phyloP scores from a whole-genome alignment of 2,797 vertebrate genomes.

The Microcaecilia unicolor region DNA sequence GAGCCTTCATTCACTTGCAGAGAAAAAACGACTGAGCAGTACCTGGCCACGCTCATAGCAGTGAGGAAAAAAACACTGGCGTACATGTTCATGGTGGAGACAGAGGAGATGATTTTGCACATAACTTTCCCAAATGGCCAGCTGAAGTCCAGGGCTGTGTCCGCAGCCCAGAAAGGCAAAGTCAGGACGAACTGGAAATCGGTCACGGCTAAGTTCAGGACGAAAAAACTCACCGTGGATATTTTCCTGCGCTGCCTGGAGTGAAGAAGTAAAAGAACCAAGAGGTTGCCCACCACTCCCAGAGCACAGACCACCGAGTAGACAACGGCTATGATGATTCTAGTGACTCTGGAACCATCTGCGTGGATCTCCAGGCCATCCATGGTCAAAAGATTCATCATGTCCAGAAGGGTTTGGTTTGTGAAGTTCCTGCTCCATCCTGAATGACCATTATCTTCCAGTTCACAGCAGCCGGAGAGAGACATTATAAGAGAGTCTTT shows the following conservation, averaged over 20 bases:
- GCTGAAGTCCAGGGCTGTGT: conserved; percentile 58
- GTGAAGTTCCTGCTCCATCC: neutral
- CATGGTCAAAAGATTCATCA: conserved; percentile 47
- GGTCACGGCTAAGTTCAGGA: conserved; percentile 56
- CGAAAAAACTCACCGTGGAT: conserved; percentile 54
- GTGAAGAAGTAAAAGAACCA: conserved; percentile 39
- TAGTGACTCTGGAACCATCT: conserved; percentile 49
- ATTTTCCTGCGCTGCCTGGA: neutral
- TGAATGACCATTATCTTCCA: neutral
- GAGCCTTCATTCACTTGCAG: conserved; percentile 24
- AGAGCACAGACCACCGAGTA: conserved; percentile 63
- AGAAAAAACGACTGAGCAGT: conserved; percentile 20
- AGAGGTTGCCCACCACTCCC: conserved; percentile 62
- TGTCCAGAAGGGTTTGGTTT: conserved; percentile 60
- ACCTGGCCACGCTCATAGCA: conserved; percentile 59
- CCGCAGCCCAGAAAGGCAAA: conserved; percentile 60
- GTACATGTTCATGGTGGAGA: conserved; percentile 65
- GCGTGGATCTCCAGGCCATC: conserved; percentile 48
- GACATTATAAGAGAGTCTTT: neutral
- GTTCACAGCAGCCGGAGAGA: neutral
- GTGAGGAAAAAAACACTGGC: conserved; percentile 66
- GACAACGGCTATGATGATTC: conserved; percentile 52
- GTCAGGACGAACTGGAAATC: conserved; percentile 63
- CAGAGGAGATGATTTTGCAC: conserved; percentile 62
- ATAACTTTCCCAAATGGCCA: conserved; percentile 59